Evolutionary conservation across 2,888 invertebrate species (phyloP).

Genomic region (Spilosoma lubricipeda): DNA sequence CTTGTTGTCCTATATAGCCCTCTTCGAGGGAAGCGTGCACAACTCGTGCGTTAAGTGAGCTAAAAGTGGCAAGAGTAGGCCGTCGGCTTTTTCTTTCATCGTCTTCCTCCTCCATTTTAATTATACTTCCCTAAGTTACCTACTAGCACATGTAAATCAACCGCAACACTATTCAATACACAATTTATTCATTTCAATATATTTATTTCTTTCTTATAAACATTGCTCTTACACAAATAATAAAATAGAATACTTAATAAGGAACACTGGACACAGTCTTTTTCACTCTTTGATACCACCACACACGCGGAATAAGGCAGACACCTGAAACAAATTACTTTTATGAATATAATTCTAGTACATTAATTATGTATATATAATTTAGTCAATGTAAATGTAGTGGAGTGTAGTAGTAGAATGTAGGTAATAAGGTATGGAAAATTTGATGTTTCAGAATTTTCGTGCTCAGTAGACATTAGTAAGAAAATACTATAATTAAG

Average conservation of each 20-base stretch:
- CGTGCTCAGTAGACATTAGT: constrained; percentile 60
- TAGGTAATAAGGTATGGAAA: constrained; percentile 27
- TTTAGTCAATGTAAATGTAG: constrained; percentile 2
- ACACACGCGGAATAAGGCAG: constrained; percentile 69
- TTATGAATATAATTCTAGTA: constrained; percentile 29
- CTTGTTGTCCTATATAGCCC: constrained; percentile 72
- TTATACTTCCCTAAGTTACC: constrained; percentile 43
- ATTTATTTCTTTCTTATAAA: constrained; percentile 76
- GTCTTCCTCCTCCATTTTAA: constrained; percentile 82
- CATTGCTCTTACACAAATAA: constrained; percentile 67
- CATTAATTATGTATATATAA: neutral
- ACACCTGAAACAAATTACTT: constrained; percentile 80
- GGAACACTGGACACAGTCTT: constrained; percentile 86
- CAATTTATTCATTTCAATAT: constrained; percentile 70
- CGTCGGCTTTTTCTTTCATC: constrained; percentile 74
- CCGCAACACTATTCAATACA: constrained; percentile 76
- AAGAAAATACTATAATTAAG: constrained; percentile 40
- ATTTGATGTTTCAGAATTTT: constrained; percentile 43
- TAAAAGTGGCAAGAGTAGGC: constrained; percentile 74
- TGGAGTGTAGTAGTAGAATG: constrained; percentile 23
- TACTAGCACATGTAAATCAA: constrained; percentile 59
- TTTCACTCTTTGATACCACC: constrained; percentile 82
- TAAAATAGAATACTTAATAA: constrained; percentile 75
- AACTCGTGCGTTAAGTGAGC: constrained; percentile 72
- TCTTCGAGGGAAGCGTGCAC: constrained; percentile 79